Percentiles rank a stretch among this genome's conserved stretches.
These are phyloP conservation scores for Pachycephus smyrnensis DNA, from an alignment of 2,888 invertebrate species.

Conservation along the genomic window DNA sequence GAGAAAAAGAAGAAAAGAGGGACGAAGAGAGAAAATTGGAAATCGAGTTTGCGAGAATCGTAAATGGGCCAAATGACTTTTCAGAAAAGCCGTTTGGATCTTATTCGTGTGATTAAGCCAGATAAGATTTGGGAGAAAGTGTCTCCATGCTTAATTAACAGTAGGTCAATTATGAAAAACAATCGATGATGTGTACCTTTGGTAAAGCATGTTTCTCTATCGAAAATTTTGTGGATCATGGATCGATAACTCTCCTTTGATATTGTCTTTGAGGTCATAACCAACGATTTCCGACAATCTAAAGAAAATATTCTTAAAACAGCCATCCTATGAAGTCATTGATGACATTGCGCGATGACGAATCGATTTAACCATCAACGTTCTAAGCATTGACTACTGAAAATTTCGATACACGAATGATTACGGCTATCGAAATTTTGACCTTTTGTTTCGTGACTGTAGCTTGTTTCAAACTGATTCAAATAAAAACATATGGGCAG, in stretches of 20 bases:
- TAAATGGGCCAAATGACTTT: background rate
- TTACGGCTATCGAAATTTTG: background rate
- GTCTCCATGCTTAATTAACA: too few relatives aligned
- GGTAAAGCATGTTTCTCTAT: background rate
- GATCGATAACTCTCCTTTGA: too few relatives aligned
- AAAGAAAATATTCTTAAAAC: background rate
- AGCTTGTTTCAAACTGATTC: background rate
- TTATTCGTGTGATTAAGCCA: background rate
- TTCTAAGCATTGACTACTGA: background rate
- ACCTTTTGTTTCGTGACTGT: background rate
- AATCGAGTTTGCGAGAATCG: background rate
- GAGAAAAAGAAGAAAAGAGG: constrained; percentile 9
- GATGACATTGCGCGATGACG: background rate
- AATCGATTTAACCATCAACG: background rate
- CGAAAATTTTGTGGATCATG: background rate
- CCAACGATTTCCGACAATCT: background rate
- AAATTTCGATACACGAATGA: background rate
- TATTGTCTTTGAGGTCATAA: too few relatives aligned
- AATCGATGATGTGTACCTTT: background rate
- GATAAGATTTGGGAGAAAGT: too few relatives aligned
- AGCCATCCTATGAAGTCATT: background rate
- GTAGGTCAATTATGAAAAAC: background rate
- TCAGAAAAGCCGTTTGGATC: background rate
- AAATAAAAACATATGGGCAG: background rate
- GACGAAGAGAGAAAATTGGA: background rate